Base-by-base conservation (phyloP, 2,113 vertebrate genomes). In the Larimichthys polyactis region DNA sequence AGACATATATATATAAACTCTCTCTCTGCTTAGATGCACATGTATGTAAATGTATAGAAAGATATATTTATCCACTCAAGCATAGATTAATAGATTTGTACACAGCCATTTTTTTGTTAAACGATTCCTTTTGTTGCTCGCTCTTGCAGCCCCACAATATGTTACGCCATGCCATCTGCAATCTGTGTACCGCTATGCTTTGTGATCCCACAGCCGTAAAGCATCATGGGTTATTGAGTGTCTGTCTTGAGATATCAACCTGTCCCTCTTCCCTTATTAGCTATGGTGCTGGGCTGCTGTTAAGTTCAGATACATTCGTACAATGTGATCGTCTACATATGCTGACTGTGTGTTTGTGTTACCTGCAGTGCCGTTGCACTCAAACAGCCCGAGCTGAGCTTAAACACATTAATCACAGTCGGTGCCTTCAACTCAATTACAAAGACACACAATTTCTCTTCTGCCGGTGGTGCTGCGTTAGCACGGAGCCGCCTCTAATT, bases 361-460 rank as follows among this genome's bases (percentile, higher is more conserved):
- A 89, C 89, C 91, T 87, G 87, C 80, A 24, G 87, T 16, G 71
- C 46, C 46, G 51, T 57, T 48, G 48, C 75, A 19, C 86, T 81
- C 73, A 36, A 64, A 57, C 86, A 89, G 87, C 84, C 66, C 52
- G 58, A 75, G 75, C 69, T 2, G 2, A 65, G 86, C 85, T 80
- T 66, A 79, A 86, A 89, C 76, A 60, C 91, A 94, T 94, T 92
- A 89, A 94, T 94, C 93, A 91, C 89, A 84, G 80, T 78, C 80
- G 10, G 58, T 64, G 81, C 49, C 82, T 90, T 87, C 80, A 79
- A 87, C 89, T 91, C 91, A 65, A 80, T 93, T 92, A 92, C 86
- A 83, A 80, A 89, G 89, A 87, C 82, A 86, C 81, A 79, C 87
- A 57, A 84, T 87, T 90, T 71, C 87, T 92, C 91, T 76, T 86